phyloP scores from a whole-genome alignment of 2,113 vertebrate species.

The Kryptolebias marmoratus region DNA sequence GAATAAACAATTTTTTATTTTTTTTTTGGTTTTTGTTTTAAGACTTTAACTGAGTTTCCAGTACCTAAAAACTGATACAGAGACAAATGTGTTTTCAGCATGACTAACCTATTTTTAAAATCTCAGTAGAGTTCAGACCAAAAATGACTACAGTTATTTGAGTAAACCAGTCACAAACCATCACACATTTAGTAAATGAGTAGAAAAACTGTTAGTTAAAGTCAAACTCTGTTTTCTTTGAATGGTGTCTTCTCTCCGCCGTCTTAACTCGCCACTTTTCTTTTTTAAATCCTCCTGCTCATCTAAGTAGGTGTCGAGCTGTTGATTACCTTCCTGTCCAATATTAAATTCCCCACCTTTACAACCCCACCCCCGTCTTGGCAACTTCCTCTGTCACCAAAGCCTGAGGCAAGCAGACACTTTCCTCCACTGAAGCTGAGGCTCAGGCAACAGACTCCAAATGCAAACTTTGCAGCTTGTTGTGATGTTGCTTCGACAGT shows the following conservation, averaged over 20 bases:
- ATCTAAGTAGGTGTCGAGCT: slow-evolving; percentile 14
- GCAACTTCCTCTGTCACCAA: slow-evolving; percentile 55
- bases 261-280: neutral
- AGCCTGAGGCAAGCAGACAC: slow-evolving; percentile 33
- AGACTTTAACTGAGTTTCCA: too few species aligned
- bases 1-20: too few species aligned
- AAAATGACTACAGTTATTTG: too few species aligned
- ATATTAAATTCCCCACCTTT: slow-evolving; percentile 36
- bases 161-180: too few species aligned
- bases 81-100: too few species aligned
- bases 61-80: too few species aligned
- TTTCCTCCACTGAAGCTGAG: slow-evolving; percentile 44
- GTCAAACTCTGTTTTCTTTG: slow-evolving; percentile 22
- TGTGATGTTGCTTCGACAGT: neutral
- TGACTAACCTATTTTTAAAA: too few species aligned
- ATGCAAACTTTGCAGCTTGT: neutral
- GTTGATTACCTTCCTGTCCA: slow-evolving; percentile 60
- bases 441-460: slow-evolving; percentile 35
- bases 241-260: slow-evolving; percentile 6
- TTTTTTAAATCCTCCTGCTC: slow-evolving; percentile 5
- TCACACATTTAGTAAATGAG: neutral
- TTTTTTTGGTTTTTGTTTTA: too few species aligned
- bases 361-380: slow-evolving; percentile 10
- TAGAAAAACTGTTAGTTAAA: slow-evolving; percentile 15
- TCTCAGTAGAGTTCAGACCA: too few species aligned